Evolutionary conservation across 2,113 vertebrate species (phyloP).

Genomic region (Aspidoscelis tigris): DNA sequence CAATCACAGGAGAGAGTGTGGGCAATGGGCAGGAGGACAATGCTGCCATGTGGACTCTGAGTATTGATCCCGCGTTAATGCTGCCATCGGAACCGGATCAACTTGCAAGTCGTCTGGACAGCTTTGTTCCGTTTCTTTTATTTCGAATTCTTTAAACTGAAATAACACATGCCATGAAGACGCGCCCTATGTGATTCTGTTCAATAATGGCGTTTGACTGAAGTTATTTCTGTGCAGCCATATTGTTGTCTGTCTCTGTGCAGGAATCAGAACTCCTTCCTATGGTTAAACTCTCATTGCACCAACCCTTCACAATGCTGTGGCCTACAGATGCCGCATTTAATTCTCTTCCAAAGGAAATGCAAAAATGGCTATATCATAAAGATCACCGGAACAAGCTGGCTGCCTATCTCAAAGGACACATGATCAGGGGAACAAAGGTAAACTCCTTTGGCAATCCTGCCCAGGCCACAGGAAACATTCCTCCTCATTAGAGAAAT

Average conservation of each 20-base stretch:
- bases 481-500: not conserved
- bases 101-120: too few relatives aligned
- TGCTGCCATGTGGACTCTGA: too few relatives aligned
- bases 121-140: too few relatives aligned
- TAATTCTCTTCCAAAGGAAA: slow-evolving; percentile 74
- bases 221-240: not conserved
- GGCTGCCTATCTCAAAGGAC: slow-evolving; percentile 84
- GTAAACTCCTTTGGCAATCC: slow-evolving; percentile 62
- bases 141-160: too few relatives aligned
- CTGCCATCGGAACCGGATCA: too few relatives aligned
- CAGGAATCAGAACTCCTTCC: slow-evolving; percentile 84
- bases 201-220: not conserved
- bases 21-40: too few relatives aligned
- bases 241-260: not conserved
- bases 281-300: slow-evolving; percentile 71
- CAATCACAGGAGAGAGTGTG: too few relatives aligned
- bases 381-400: slow-evolving; percentile 84
- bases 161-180: too few relatives aligned
- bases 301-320: slow-evolving; percentile 90
- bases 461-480: not conserved
- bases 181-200: not conserved
- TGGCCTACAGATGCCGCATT: slow-evolving; percentile 90
- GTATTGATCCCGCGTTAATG: too few relatives aligned
- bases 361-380: slow-evolving; percentile 85
- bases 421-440: slow-evolving; percentile 82